Evolutionary conservation across 2,797 vertebrate genomes (phyloP).

Genomic region (Morus bassanus): DNA sequence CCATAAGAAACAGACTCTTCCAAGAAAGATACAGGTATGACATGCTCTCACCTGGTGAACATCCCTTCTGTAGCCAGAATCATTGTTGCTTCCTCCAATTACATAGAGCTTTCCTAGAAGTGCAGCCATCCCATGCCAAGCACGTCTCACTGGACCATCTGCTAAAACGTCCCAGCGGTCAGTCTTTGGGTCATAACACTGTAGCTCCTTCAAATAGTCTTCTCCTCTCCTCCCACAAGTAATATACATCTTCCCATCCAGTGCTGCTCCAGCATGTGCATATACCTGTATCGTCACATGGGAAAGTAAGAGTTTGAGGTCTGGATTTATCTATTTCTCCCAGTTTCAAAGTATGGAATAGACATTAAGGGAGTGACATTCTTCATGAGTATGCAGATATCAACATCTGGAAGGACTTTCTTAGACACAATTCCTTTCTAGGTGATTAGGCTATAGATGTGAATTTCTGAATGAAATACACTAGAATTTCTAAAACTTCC

Average conservation of each 20-base stretch:
- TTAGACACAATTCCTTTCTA: background rate
- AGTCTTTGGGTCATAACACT: conserved; percentile 84
- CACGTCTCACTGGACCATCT: conserved; percentile 86
- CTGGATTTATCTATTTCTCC: background rate
- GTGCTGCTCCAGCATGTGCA: conserved; percentile 87
- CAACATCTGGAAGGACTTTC: background rate
- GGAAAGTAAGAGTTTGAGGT: background rate
- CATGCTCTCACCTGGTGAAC: conserved; percentile 77
- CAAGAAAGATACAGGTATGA: background rate
- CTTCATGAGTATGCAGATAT: background rate
- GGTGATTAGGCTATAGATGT: background rate
- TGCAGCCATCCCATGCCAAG: conserved; percentile 93
- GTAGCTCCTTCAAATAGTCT: conserved; percentile 89
- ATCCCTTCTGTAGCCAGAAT: conserved; percentile 86
- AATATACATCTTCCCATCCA: conserved; percentile 90
- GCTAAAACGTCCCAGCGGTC: conserved; percentile 84
- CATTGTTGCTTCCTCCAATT: conserved; percentile 93
- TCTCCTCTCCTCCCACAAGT: conserved; percentile 88
- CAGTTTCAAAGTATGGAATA: background rate
- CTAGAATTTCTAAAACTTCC: background rate
- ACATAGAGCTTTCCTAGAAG: conserved; percentile 85
- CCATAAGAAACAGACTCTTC: background rate
- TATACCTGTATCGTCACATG: conserved; percentile 79
- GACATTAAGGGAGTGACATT: background rate
- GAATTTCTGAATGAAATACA: background rate